These are phyloP conservation scores for Elegia similella DNA, from an alignment of 2,888 invertebrate species.

Conservation along the genomic window DNA sequence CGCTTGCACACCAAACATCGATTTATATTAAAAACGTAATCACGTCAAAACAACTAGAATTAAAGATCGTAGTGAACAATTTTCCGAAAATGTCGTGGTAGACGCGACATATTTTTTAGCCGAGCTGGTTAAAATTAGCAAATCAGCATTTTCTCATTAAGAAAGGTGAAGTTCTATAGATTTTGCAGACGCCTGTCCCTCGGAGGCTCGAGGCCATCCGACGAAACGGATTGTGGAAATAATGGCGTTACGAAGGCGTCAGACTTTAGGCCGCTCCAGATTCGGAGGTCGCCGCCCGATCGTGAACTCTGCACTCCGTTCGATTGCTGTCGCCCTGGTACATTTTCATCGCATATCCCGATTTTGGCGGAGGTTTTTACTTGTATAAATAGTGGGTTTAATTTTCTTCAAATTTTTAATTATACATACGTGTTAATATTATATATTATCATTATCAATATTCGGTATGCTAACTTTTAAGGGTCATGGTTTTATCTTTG, in stretches of 20 bases:
- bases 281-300: slow-evolving; percentile 74
- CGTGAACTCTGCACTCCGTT: slow-evolving; percentile 67
- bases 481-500: no score
- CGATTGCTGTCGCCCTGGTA: slow-evolving; percentile 44
- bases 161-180: slow-evolving; percentile 13
- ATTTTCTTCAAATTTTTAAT: no score
- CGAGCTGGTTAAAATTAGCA: not conserved
- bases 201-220: slow-evolving; percentile 28
- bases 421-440: no score
- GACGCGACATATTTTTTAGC: not conserved
- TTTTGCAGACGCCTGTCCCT: slow-evolving; percentile 23
- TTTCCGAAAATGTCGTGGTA: not conserved
- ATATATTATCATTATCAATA: no score
- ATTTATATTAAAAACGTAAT: no score
- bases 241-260: slow-evolving; percentile 44
- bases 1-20: no score
- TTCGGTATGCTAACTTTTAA: no score
- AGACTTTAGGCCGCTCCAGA: slow-evolving; percentile 63
- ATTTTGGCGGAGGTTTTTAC: not conserved
- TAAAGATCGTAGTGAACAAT: not conserved
- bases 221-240: slow-evolving; percentile 39
- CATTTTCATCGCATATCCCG: slow-evolving; percentile 28
- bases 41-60: no score
- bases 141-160: not conserved
- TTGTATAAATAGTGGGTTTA: no score